Conservation (phyloP, 1,140 invertebrate species). For the Spodoptera frugiperda region DNA sequence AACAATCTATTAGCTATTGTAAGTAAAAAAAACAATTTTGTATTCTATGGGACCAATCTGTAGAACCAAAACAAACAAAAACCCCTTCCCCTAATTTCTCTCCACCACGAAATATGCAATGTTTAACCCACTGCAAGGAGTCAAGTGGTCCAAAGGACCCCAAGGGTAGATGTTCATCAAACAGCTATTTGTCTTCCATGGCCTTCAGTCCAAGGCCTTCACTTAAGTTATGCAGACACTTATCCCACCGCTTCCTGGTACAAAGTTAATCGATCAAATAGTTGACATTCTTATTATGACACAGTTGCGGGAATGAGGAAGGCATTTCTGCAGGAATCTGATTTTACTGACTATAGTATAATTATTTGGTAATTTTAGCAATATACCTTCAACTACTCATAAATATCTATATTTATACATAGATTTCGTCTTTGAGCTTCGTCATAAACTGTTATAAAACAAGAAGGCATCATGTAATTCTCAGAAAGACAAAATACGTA, state of each 20-base stretch:
- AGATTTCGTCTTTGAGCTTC: too few species aligned
- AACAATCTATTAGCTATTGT: too few species aligned
- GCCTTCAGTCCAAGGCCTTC: conserved; percentile 1
- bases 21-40: too few species aligned
- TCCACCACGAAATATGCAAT: conserved; percentile 9
- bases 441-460: too few species aligned
- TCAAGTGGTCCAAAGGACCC: conserved; percentile 1
- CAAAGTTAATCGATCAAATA: neutral
- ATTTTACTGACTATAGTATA: neutral
- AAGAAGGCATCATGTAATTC: too few species aligned
- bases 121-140: neutral
- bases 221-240: conserved; percentile 5
- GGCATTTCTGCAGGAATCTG: neutral
- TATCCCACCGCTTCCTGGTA: neutral
- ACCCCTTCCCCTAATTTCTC: neutral
- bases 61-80: neutral
- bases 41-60: too few species aligned
- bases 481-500: too few species aligned
- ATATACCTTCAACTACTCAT: too few species aligned
- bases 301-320: neutral
- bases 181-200: conserved; percentile 9
- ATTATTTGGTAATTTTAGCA: neutral
- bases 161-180: conserved; percentile 12
- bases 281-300: conserved; percentile 8
- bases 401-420: too few species aligned